phyloP scores from a whole-genome alignment of 2,113 vertebrate genomes.

The Podarcis cretensis region DNA sequence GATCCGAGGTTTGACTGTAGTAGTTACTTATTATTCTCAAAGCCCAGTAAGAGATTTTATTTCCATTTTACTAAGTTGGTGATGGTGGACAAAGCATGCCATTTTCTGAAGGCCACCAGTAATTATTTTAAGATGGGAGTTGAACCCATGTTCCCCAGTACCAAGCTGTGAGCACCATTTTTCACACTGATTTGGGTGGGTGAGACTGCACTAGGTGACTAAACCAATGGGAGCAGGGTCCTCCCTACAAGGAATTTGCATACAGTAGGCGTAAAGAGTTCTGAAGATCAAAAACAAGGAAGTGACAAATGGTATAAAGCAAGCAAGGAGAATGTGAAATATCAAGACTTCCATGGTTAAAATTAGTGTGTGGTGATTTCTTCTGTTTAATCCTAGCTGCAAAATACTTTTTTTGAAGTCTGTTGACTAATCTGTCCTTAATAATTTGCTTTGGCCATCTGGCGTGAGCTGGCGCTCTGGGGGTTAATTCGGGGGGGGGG shows the following conservation, averaged over 20 bases:
- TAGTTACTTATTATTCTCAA: background rate
- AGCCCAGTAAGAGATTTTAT: background rate
- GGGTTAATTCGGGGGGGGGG: background rate
- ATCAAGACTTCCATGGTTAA: background rate
- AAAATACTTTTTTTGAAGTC: background rate
- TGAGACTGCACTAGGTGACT: background rate
- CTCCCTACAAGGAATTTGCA: background rate
- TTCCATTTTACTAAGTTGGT: background rate
- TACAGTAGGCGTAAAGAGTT: background rate
- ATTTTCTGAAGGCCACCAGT: background rate
- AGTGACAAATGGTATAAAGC: background rate
- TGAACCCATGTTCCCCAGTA: background rate
- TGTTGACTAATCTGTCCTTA: conserved; percentile 7
- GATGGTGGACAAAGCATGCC: background rate
- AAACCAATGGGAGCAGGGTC: background rate
- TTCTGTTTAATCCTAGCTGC: background rate
- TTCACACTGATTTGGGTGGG: background rate
- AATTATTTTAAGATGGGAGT: background rate
- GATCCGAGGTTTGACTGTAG: no score
- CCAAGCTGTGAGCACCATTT: background rate
- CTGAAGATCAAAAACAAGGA: background rate
- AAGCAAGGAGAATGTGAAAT: background rate
- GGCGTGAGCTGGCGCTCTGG: background rate
- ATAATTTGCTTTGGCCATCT: conserved; percentile 4
- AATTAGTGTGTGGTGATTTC: background rate